Percentiles rank a stretch among this genome's conserved stretches.
Evolutionary conservation across 1,140 invertebrate genomes (phyloP).

Genomic region (Drosophila melanogaster): DNA sequence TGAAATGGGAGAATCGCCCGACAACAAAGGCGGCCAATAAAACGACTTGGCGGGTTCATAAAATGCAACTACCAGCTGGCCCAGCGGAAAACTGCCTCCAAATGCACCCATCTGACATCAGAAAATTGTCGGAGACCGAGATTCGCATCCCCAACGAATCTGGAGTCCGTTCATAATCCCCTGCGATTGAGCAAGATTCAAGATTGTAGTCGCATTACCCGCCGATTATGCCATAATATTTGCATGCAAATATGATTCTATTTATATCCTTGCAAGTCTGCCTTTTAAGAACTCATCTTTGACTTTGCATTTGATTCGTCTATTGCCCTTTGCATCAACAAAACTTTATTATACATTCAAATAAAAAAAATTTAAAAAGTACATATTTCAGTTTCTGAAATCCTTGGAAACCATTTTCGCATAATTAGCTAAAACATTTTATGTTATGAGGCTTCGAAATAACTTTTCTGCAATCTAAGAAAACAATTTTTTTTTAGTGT

Average conservation of each 20-base stretch:
- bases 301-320: slow-evolving; percentile 49
- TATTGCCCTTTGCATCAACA: slow-evolving; percentile 26
- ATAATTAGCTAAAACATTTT: background rate
- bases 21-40: slow-evolving; percentile 28
- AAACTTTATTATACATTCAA: background rate
- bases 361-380: background rate
- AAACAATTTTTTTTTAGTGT: slow-evolving; percentile 3
- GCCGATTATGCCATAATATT: slow-evolving; percentile 52
- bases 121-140: slow-evolving; percentile 3
- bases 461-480: background rate
- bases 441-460: background rate
- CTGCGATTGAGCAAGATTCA: slow-evolving; percentile 29
- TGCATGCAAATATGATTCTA: slow-evolving; percentile 40
- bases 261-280: slow-evolving; percentile 6
- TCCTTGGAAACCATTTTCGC: no score
- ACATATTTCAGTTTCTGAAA: no score
- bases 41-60: slow-evolving; percentile 40
- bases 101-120: slow-evolving; percentile 26
- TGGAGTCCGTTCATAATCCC: slow-evolving; percentile 29
- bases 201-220: slow-evolving; percentile 1
- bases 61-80: slow-evolving; percentile 24
- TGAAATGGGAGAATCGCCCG: slow-evolving; percentile 3
- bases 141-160: slow-evolving; percentile 12
- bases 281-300: slow-evolving; percentile 39
- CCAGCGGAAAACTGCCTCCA: slow-evolving; percentile 29